Conservation (phyloP, 2,797 vertebrate genomes). For the Poecilia wingei region DNA sequence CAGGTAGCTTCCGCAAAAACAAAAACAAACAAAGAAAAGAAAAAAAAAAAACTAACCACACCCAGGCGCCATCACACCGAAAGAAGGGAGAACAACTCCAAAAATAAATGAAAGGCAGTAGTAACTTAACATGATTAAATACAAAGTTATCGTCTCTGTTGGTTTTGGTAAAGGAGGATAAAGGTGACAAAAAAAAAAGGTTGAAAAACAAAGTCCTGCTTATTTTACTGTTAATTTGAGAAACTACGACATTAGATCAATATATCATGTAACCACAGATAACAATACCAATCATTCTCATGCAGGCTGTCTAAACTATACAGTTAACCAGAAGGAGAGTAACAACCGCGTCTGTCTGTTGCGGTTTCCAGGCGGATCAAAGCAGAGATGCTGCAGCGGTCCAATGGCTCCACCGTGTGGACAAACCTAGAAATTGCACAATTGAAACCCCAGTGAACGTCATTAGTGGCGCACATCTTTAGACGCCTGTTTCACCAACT, state of each 20-base stretch:
- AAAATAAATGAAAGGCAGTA: not conserved
- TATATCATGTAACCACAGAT: not conserved
- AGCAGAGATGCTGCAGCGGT: accelerated
- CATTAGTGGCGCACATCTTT: not conserved
- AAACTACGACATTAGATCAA: not conserved
- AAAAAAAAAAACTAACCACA: not conserved
- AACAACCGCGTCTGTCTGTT: constrained; percentile 40
- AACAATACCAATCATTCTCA: not conserved
- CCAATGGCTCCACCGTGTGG: constrained; percentile 62
- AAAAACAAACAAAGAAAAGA: not conserved
- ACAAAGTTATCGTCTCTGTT: not conserved
- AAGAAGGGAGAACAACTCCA: not conserved
- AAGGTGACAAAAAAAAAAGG: constrained; percentile 15
- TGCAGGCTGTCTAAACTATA: not conserved
- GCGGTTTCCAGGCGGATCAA: constrained; percentile 2
- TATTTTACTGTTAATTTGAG: not conserved
- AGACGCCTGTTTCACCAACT: not conserved
- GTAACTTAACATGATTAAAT: not conserved
- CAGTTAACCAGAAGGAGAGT: not conserved
- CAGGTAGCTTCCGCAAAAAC: constrained; percentile 3
- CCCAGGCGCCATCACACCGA: not conserved
- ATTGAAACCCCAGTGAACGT: accelerated
- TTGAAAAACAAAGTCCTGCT: constrained; percentile 17
- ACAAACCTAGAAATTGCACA: accelerated
- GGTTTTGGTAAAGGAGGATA: not conserved